These are phyloP conservation scores for Calosoma granatense DNA, from an alignment of 1,140 invertebrate genomes.

Conservation along the genomic window DNA sequence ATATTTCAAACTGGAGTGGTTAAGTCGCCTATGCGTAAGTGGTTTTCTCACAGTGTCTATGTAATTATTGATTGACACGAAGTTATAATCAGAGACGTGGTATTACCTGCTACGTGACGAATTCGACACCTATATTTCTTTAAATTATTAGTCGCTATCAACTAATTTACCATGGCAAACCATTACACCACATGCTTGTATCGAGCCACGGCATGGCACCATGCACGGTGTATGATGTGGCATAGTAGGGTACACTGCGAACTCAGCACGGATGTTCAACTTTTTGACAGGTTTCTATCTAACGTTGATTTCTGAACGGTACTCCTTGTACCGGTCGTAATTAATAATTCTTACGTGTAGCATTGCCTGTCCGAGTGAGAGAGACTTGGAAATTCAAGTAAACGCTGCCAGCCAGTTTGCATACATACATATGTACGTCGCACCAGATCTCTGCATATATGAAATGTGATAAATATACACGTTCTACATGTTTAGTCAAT, in stretches of 20 bases:
- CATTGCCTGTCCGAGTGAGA: too few species aligned
- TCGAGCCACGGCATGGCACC: neutral
- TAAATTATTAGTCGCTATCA: neutral
- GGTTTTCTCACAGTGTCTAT: constrained; percentile 5
- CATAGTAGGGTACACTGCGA: neutral
- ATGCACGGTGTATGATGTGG: too few species aligned
- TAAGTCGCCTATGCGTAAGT: neutral
- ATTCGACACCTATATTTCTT: neutral
- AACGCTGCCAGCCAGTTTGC: too few species aligned
- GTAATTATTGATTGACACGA: constrained; percentile 8
- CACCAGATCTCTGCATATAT: too few species aligned
- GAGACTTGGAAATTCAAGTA: too few species aligned
- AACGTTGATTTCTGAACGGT: neutral
- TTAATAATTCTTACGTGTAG: too few species aligned
- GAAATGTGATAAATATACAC: too few species aligned
- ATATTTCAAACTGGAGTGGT: neutral
- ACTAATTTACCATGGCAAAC: constrained; percentile 1
- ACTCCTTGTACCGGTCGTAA: too few species aligned
- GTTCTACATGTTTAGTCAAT: too few species aligned
- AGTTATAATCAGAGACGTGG: constrained; percentile 1
- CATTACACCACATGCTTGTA: neutral
- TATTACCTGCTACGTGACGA: constrained; percentile 3
- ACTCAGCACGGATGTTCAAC: neutral
- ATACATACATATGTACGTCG: too few species aligned
- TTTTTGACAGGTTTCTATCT: constrained; percentile 8